Percentiles rank a stretch among this genome's conserved stretches.
Conservation (phyloP, 37 sponge, comb jelly and placozoan genomes). For the Amphimedon queenslandica region DNA sequence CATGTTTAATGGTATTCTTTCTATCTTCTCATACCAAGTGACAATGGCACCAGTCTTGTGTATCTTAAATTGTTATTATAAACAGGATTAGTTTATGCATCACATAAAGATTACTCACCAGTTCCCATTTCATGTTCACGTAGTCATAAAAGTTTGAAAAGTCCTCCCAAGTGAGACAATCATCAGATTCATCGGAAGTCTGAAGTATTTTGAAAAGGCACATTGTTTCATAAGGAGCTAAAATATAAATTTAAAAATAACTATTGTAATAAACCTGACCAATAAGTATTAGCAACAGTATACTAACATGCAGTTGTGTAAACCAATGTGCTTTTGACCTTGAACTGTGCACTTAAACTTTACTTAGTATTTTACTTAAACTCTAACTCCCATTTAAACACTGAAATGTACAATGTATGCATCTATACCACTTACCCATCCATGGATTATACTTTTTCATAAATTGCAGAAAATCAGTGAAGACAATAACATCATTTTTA, state of each 20-base stretch:
- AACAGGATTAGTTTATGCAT: neutral
- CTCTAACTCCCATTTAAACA: too few relatives aligned
- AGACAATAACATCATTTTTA: conserved; percentile 3
- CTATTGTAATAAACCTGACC: too few relatives aligned
- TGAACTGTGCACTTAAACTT: too few relatives aligned
- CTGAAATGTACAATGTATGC: too few relatives aligned
- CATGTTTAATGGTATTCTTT: too few relatives aligned
- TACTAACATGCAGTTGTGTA: too few relatives aligned
- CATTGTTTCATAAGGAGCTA: conserved; percentile 72
- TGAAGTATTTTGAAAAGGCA: conserved; percentile 75
- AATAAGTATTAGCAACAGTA: too few relatives aligned
- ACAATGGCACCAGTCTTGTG: neutral
- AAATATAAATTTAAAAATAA: too few relatives aligned
- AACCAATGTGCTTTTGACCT: too few relatives aligned
- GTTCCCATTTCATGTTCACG: conserved; percentile 50
- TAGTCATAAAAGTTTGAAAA: conserved; percentile 72
- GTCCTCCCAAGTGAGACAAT: conserved; percentile 42
- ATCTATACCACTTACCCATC: conserved; percentile 54
- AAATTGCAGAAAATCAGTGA: conserved; percentile 64
- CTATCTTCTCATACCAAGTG: conserved; percentile 2
- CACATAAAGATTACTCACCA: conserved; percentile 4
- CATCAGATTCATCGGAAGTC: too few relatives aligned
- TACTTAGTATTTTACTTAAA: too few relatives aligned
- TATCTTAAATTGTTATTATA: neutral
- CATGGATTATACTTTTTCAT: conserved; percentile 59